Evolutionary conservation across 2,888 invertebrate species (phyloP), one percentile per base, ranked within the genome.

Genomic region (Caenorhabditis uteleia): DNA sequence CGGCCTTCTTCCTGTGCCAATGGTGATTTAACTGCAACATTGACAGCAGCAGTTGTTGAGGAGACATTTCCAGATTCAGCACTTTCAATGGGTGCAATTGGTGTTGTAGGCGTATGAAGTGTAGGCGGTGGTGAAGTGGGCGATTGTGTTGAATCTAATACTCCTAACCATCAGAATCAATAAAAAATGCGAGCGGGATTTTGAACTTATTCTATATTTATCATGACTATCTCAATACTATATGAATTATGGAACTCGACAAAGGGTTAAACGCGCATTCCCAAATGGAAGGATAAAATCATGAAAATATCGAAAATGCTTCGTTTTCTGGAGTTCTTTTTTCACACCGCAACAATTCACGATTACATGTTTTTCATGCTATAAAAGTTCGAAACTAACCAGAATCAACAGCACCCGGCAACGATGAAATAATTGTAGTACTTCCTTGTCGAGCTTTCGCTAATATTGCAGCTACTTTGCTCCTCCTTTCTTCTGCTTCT

Each of bases 361-460:
- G n/a, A n/a, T n/a, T n/a, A n/a, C n/a, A n/a, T n/a, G n/a, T n/a
- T n/a, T n/a, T n/a, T n/a, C n/a, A n/a, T n/a, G n/a, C n/a, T n/a
- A n/a, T n/a, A n/a, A n/a, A n/a, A n/a, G n/a, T n/a, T n/a, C n/a
- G n/a, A n/a, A n/a, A n/a, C n/a, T n/a, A n/a, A n/a, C n/a, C n/a
- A n/a, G n/a, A n/a, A n/a, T n/a, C 26, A 29, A 44, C 50, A 2
- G 55, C 31, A 7, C 53, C 46, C 1, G 61, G 56, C 18, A 56
- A 51, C 26, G 43, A 20, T 16, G 62, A 36, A n/a, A 44, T 46
- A 29, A 44, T 40, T 18, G 57, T 57, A 6, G 46, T 46, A n/a
- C 51, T 43, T 60, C 53, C 57, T 59, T 53, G 57, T 20, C 66
- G 39, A 6, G 60, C 53, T 20, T 60, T 60, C 2, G 66, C 66